phyloP scores from a whole-genome alignment of 2,113 vertebrate genomes.

The Engystomops pustulosus region DNA sequence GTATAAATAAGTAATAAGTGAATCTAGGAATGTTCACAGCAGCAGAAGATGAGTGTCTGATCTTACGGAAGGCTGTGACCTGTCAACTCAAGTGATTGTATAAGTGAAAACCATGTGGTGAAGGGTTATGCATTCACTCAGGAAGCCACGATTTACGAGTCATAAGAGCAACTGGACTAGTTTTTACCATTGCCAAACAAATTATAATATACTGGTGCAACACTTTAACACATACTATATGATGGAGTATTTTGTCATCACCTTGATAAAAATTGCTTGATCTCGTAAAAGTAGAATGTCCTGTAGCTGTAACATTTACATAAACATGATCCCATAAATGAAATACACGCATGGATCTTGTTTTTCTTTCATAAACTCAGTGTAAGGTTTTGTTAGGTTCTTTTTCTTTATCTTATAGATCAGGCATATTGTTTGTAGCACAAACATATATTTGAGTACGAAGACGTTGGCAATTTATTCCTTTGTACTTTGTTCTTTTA shows the following conservation, averaged over 20 bases:
- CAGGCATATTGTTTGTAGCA: background rate
- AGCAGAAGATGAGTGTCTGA: conserved; percentile 11
- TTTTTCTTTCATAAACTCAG: background rate
- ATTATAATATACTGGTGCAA: background rate
- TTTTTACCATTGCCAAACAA: background rate
- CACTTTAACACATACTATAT: too few relatives aligned
- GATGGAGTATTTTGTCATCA: too few relatives aligned
- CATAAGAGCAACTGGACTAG: background rate
- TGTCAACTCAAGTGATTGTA: conserved; percentile 14
- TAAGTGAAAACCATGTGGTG: background rate
- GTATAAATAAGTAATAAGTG: conserved; percentile 7
- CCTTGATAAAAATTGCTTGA: too few relatives aligned
- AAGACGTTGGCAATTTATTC: background rate
- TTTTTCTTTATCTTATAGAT: background rate
- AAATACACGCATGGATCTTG: background rate
- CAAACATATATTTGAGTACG: background rate
- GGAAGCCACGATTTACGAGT: background rate
- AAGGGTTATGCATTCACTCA: background rate
- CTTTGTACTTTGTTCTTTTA: background rate
- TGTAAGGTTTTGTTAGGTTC: background rate
- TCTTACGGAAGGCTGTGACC: conserved; percentile 5
- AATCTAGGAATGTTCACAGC: background rate
- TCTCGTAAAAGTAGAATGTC: too few relatives aligned
- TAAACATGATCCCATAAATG: background rate
- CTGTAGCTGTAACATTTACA: too few relatives aligned